Percentiles rank a stretch among this genome's conserved stretches.
Evolutionary conservation across 2,888 invertebrate species (phyloP).

Genomic region (Caenorhabditis zanzibari): DNA sequence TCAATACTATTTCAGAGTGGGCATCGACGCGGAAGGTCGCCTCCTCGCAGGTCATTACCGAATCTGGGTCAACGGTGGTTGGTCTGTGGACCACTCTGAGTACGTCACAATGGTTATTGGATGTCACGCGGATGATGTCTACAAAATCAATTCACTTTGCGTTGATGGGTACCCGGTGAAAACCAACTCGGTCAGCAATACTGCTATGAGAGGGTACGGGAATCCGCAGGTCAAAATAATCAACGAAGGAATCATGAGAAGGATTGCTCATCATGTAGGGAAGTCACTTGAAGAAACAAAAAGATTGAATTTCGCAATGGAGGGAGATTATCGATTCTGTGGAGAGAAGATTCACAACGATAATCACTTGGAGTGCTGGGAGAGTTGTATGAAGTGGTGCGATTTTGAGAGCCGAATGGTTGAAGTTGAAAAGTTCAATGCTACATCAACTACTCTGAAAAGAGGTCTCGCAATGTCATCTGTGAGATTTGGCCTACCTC

Average conservation of each 20-base stretch:
- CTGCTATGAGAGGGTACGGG: slow-evolving; percentile 92
- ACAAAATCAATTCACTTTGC: slow-evolving; percentile 88
- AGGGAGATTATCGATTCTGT: slow-evolving; percentile 35
- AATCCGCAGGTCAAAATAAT: slow-evolving; percentile 93
- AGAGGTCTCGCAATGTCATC: slow-evolving; percentile 91
- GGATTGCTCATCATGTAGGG: slow-evolving; percentile 88
- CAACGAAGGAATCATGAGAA: slow-evolving; percentile 89
- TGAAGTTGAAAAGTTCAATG: slow-evolving; percentile 88
- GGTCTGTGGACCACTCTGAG: slow-evolving; percentile 89
- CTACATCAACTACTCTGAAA: slow-evolving; percentile 86
- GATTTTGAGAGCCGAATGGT: slow-evolving; percentile 87
- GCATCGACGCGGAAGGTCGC: slow-evolving; percentile 87
- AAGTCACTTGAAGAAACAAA: slow-evolving; percentile 87
- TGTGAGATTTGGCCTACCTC: slow-evolving; percentile 91
- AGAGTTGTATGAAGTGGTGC: slow-evolving; percentile 89
- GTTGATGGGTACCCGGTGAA: slow-evolving; percentile 88
- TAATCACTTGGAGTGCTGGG: slow-evolving; percentile 87
- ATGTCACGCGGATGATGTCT: slow-evolving; percentile 83
- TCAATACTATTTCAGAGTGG: slow-evolving; percentile 66
- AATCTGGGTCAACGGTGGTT: slow-evolving; percentile 91
- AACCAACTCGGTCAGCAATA: slow-evolving; percentile 93
- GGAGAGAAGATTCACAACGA: slow-evolving; percentile 48
- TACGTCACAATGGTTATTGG: slow-evolving; percentile 72
- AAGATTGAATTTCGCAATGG: slow-evolving; percentile 38
- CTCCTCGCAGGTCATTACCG: slow-evolving; percentile 89